Evolutionary conservation across 2,888 invertebrate species (phyloP).

Genomic region (Neoscelio sp.): DNA sequence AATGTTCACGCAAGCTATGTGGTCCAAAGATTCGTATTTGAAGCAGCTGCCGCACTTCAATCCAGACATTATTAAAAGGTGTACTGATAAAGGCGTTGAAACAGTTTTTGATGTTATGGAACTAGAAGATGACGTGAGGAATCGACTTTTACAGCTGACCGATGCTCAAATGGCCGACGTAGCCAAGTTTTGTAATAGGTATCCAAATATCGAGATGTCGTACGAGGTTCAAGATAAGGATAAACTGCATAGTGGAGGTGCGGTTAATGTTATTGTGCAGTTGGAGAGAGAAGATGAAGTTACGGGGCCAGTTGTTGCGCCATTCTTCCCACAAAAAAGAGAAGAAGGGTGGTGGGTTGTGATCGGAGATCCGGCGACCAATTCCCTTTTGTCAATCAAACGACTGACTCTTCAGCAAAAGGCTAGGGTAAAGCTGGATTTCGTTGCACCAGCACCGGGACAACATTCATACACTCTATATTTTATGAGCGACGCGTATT

Average conservation of each 20-base stretch:
- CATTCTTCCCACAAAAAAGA: conserved; percentile 97
- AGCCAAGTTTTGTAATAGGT: conserved; percentile 98
- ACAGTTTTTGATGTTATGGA: conserved; percentile 98
- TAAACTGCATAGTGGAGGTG: conserved; percentile 88
- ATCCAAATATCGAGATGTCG: conserved; percentile 98
- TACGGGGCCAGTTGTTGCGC: conserved; percentile 98
- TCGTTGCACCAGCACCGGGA: conserved; percentile 95
- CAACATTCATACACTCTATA: conserved; percentile 96
- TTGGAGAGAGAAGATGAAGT: conserved; percentile 98
- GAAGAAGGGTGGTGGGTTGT: conserved; percentile 99
- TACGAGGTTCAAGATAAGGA: conserved; percentile 95
- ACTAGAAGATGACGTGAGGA: conserved; percentile 95
- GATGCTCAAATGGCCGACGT: conserved; percentile 98
- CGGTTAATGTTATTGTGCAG: conserved; percentile 95
- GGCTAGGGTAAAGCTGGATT: conserved; percentile 94
- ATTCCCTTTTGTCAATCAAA: conserved; percentile 98
- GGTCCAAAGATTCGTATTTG: conserved; percentile 99
- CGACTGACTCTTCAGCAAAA: conserved; percentile 96
- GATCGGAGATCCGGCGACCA: conserved; percentile 97
- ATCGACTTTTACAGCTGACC: conserved; percentile 90
- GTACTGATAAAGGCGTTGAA: conserved; percentile 95
- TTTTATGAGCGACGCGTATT: conserved; percentile 99
- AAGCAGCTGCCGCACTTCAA: conserved; percentile 98
- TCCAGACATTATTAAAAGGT: conserved; percentile 93
- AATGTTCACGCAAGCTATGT: conserved; percentile 99